These are phyloP conservation scores for Porites evermanni DNA, from an alignment of 92 coral and sea anemone species.

Conservation along the genomic window DNA sequence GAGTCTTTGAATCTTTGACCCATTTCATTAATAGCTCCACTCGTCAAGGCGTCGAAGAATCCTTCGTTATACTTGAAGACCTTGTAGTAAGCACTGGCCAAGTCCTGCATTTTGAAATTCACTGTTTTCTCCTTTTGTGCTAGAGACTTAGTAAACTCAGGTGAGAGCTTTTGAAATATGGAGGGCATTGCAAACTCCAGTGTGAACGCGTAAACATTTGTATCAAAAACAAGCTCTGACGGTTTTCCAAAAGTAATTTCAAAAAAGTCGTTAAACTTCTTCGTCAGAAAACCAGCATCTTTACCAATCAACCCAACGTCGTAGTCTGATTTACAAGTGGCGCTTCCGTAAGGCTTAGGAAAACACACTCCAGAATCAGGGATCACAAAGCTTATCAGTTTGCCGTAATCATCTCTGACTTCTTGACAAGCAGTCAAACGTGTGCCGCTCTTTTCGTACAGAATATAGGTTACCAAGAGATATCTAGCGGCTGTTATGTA, in stretches of 20 bases:
- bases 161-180: constrained; percentile 52
- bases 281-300: constrained; percentile 66
- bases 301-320: constrained; percentile 83
- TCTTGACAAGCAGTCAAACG: constrained; percentile 53
- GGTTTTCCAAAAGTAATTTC: constrained; percentile 57
- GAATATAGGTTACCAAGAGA: too few species aligned
- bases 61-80: constrained; percentile 63
- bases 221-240: constrained; percentile 74
- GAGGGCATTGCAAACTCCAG: constrained; percentile 80
- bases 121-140: constrained; percentile 11
- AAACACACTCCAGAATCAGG: constrained; percentile 57
- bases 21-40: constrained; percentile 18
- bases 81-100: constrained; percentile 73
- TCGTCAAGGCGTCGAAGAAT: constrained; percentile 28
- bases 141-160: constrained; percentile 27
- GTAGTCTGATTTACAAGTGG: constrained; percentile 79
- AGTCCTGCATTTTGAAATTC: constrained; percentile 65
- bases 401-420: background rate
- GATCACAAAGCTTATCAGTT: constrained; percentile 3
- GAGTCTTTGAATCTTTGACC: background rate
- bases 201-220: constrained; percentile 86
- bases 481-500: too few species aligned
- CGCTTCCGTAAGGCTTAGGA: constrained; percentile 62
- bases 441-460: constrained; percentile 15
- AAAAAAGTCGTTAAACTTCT: constrained; percentile 70